Percentiles rank a stretch among this genome's conserved stretches.
These are phyloP conservation scores for Urosaurus nigricauda DNA, from an alignment of 2,797 vertebrate species.

Conservation along the genomic window DNA sequence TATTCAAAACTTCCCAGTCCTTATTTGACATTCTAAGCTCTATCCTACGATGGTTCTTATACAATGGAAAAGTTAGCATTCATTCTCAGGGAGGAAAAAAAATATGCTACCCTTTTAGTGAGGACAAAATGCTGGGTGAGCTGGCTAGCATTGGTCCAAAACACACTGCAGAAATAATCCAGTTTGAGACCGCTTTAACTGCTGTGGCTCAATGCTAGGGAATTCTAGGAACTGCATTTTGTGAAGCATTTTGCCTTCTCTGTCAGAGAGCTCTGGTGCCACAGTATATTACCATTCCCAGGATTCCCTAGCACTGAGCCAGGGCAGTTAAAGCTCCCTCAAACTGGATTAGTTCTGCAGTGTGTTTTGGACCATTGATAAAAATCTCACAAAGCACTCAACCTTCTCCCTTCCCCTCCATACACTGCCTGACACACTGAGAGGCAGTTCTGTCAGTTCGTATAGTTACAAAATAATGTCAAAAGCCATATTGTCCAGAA, in stretches of 20 bases:
- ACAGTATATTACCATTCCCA: no score
- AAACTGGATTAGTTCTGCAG: no score
- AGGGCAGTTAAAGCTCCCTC: no score
- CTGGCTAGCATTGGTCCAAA: background rate
- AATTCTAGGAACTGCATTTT: no score
- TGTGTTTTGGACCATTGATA: no score
- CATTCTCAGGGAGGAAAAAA: background rate
- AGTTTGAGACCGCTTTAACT: no score
- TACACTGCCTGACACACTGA: background rate
- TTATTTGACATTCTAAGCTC: background rate
- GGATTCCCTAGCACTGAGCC: no score
- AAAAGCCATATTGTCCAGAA: background rate
- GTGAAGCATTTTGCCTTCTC: no score
- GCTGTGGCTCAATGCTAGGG: no score
- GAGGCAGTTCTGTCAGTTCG: background rate
- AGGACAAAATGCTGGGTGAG: background rate
- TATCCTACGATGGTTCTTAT: background rate
- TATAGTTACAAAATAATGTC: background rate
- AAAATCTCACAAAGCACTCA: background rate
- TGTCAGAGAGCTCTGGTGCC: no score
- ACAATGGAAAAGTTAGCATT: background rate
- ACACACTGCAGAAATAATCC: no score
- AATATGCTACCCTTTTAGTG: background rate
- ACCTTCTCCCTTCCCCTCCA: background rate
- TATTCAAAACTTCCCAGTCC: background rate